A percentile compares a stretch with the other conserved stretches of the same genome.
These are phyloP conservation scores for Rhabdophis nuchalis DNA, from an alignment of 2,797 vertebrate species.

Conservation along the genomic window DNA sequence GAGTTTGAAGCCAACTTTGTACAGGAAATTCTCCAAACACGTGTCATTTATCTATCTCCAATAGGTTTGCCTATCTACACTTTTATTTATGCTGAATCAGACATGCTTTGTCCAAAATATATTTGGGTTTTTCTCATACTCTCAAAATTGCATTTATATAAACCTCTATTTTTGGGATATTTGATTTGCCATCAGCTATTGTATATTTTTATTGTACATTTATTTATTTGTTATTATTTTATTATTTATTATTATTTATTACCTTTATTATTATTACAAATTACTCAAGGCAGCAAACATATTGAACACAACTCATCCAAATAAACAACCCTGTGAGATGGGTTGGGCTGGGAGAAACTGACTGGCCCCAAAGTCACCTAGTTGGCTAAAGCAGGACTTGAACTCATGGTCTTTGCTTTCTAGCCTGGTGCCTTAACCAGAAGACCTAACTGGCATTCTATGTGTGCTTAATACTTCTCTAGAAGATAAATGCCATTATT, in stretches of 20 bases:
- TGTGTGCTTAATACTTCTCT: neutral
- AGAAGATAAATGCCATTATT: neutral
- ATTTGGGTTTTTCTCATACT: neutral
- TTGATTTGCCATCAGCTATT: neutral
- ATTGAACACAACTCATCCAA: neutral
- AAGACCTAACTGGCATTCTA: neutral
- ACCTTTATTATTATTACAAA: neutral
- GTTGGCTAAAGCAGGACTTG: neutral
- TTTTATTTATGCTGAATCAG: neutral
- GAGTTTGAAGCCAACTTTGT: neutral
- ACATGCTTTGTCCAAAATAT: neutral
- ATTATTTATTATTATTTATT: neutral
- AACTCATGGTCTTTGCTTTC: neutral
- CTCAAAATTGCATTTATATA: neutral
- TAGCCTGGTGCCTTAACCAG: neutral
- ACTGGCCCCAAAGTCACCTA: neutral
- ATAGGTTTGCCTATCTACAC: neutral
- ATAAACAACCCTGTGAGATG: neutral
- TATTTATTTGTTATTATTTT: neutral
- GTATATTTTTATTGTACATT: neutral
- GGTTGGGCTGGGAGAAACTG: neutral
- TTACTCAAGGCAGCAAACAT: neutral
- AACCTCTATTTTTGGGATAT: neutral
- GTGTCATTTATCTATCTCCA: neutral
- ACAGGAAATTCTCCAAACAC: slow-evolving; percentile 2